Conservation (phyloP, 2,888 invertebrate genomes). For the Habroteleia sp. region DNA sequence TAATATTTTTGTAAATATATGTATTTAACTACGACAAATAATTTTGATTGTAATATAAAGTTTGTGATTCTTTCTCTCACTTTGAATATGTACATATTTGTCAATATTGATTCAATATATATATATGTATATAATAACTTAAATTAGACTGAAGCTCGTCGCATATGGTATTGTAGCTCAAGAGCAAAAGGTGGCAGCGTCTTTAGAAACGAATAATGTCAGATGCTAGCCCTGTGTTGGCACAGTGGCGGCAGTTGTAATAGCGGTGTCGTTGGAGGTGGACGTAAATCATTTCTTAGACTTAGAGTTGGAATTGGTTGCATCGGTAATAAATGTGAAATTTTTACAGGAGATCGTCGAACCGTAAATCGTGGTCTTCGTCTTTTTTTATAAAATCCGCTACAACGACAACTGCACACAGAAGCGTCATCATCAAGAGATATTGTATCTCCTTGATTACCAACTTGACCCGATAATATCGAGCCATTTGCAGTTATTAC, state of each 20-base stretch:
- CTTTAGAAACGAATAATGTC: slow-evolving; percentile 69
- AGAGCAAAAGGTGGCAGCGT: slow-evolving; percentile 65
- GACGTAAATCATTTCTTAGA: slow-evolving; percentile 71
- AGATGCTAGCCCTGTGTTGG: slow-evolving; percentile 80
- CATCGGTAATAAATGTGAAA: slow-evolving; percentile 82
- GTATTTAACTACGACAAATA: slow-evolving; percentile 47
- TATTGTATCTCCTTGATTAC: slow-evolving; percentile 80
- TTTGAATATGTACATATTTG: slow-evolving; percentile 56
- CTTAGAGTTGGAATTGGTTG: slow-evolving; percentile 77
- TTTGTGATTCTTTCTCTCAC: slow-evolving; percentile 36
- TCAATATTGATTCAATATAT: slow-evolving; percentile 27
- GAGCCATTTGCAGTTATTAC: slow-evolving; percentile 97
- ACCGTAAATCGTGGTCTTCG: slow-evolving; percentile 82
- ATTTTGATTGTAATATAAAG: slow-evolving; percentile 44
- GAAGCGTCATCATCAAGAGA: slow-evolving; percentile 80
- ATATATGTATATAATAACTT: slow-evolving; percentile 39
- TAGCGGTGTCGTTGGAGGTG: slow-evolving; percentile 75
- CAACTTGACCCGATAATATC: slow-evolving; percentile 87
- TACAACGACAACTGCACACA: slow-evolving; percentile 82
- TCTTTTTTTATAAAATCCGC: slow-evolving; percentile 79
- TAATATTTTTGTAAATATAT: slow-evolving; percentile 11
- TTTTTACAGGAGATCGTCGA: slow-evolving; percentile 82
- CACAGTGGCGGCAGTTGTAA: slow-evolving; percentile 77
- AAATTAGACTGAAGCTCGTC: slow-evolving; percentile 71
- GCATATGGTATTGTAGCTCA: slow-evolving; percentile 68